Conservation (phyloP, 1,140 invertebrate genomes). For the Condylostylus longicornis region DNA sequence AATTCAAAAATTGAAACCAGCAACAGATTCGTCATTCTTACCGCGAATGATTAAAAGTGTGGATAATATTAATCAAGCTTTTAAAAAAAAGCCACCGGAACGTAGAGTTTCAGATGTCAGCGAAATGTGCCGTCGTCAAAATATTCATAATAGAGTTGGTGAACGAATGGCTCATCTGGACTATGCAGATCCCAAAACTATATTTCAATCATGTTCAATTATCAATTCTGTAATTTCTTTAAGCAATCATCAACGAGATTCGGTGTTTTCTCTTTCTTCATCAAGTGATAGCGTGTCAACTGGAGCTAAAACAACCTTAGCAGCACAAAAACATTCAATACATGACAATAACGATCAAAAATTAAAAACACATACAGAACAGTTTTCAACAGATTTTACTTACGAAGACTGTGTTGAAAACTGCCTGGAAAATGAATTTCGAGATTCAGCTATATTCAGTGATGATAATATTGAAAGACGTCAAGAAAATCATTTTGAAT, state of each 20-base stretch:
- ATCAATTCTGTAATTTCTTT: slow-evolving; percentile 32
- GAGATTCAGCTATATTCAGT: slow-evolving; percentile 73
- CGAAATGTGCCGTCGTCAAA: slow-evolving; percentile 25
- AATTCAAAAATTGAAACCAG: slow-evolving; percentile 9
- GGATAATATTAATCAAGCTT: slow-evolving; percentile 19
- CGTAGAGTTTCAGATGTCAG: slow-evolving; percentile 26
- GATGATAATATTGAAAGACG: slow-evolving; percentile 45
- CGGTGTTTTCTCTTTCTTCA: slow-evolving; percentile 44
- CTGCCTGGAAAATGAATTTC: slow-evolving; percentile 42
- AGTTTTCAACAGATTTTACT: slow-evolving; percentile 15
- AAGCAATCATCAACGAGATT: slow-evolving; percentile 38
- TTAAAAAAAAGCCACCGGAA: slow-evolving; percentile 21
- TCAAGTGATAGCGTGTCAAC: slow-evolving; percentile 41
- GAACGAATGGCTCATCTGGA: slow-evolving; percentile 75
- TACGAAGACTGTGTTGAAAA: slow-evolving; percentile 30
- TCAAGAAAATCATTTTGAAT: too few species aligned
- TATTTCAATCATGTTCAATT: slow-evolving; percentile 35
- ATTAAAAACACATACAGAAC: neutral
- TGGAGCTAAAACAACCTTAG: slow-evolving; percentile 11
- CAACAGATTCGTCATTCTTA: slow-evolving; percentile 21
- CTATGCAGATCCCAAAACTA: slow-evolving; percentile 60
- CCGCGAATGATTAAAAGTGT: slow-evolving; percentile 22
- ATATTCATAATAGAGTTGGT: slow-evolving; percentile 52
- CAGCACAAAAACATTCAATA: neutral
- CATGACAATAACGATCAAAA: neutral